These are phyloP conservation scores for Sebastiscus tertius DNA, from an alignment of 2,797 vertebrate species.

Conservation along the genomic window DNA sequence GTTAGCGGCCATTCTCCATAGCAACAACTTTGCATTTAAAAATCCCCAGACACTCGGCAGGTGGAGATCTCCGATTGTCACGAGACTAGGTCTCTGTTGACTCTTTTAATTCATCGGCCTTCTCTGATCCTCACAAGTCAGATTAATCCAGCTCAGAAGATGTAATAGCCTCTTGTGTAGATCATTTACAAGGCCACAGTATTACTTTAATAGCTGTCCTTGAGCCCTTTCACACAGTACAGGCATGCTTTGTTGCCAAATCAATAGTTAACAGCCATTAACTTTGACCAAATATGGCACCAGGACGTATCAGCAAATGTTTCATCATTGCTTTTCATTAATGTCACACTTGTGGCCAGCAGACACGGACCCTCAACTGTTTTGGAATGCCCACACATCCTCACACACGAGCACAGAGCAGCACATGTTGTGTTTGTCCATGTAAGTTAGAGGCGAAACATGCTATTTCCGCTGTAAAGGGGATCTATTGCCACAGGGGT, in stretches of 20 bases:
- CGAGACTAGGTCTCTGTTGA: neutral
- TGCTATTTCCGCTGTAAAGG: conserved; percentile 64
- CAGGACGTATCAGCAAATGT: conserved; percentile 23
- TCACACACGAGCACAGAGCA: neutral
- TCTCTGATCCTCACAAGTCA: neutral
- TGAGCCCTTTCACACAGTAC: conserved; percentile 31
- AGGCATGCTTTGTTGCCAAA: conserved; percentile 37
- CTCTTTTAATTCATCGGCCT: neutral
- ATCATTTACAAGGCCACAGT: conserved; percentile 44
- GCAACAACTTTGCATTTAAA: too few relatives aligned
- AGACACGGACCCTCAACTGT: conserved; percentile 25
- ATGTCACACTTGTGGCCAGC: conserved; percentile 29
- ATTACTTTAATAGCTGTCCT: conserved; percentile 49
- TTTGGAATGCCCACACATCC: conserved; percentile 27
- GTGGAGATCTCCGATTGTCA: too few relatives aligned
- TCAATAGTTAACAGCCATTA: conserved; percentile 67
- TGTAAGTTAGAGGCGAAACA: conserved; percentile 46
- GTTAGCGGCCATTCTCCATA: too few relatives aligned
- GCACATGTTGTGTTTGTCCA: conserved; percentile 37
- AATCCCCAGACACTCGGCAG: too few relatives aligned
- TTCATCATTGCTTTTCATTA: conserved; percentile 48
- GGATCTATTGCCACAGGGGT: conserved; percentile 51
- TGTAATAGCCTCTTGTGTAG: conserved; percentile 15
- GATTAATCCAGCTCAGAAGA: neutral
- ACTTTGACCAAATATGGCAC: conserved; percentile 45